These are phyloP conservation scores for Cyclura pinguis DNA, from an alignment of 2,797 vertebrate species.

Conservation along the genomic window DNA sequence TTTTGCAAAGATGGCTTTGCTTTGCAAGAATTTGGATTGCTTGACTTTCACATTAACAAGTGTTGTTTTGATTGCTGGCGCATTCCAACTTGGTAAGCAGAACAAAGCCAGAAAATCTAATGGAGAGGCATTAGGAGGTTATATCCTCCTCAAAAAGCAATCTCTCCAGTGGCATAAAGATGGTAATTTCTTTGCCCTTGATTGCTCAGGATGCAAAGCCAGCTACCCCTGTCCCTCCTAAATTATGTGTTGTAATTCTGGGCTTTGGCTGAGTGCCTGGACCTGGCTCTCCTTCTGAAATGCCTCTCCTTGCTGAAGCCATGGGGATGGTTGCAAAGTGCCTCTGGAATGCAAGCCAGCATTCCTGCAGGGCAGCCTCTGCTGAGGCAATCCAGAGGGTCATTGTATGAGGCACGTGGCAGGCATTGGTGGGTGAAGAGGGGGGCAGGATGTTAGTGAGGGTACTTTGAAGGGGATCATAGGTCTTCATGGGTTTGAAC, in stretches of 20 bases:
- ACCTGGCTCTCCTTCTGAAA: slow-evolving; percentile 53
- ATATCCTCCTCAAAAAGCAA: slow-evolving; percentile 5
- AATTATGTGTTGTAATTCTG: slow-evolving; percentile 58
- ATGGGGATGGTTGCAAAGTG: slow-evolving; percentile 79
- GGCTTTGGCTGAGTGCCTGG: slow-evolving; percentile 69
- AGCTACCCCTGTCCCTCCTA: slow-evolving; percentile 20
- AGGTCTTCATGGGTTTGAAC: slow-evolving; percentile 29
- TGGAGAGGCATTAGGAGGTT: slow-evolving; percentile 3
- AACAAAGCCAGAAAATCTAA: slow-evolving; percentile 28
- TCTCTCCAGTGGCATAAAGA: neutral
- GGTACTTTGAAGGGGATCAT: slow-evolving; percentile 70
- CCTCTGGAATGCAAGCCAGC: slow-evolving; percentile 79
- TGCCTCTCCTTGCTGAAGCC: slow-evolving; percentile 72
- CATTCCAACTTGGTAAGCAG: slow-evolving; percentile 19
- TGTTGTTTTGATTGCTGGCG: neutral
- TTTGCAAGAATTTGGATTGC: slow-evolving; percentile 34
- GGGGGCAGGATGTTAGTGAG: slow-evolving; percentile 39
- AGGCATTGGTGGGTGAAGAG: slow-evolving; percentile 39
- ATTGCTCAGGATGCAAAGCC: slow-evolving; percentile 33
- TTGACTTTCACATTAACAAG: slow-evolving; percentile 43
- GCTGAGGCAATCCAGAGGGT: slow-evolving; percentile 80
- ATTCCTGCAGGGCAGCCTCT: slow-evolving; percentile 70
- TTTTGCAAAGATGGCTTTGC: neutral
- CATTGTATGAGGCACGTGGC: slow-evolving; percentile 88
- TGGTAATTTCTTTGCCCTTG: slow-evolving; percentile 19